Evolutionary conservation across 1,140 invertebrate genomes (phyloP).

Genomic region (Steinernema khuongi): DNA sequence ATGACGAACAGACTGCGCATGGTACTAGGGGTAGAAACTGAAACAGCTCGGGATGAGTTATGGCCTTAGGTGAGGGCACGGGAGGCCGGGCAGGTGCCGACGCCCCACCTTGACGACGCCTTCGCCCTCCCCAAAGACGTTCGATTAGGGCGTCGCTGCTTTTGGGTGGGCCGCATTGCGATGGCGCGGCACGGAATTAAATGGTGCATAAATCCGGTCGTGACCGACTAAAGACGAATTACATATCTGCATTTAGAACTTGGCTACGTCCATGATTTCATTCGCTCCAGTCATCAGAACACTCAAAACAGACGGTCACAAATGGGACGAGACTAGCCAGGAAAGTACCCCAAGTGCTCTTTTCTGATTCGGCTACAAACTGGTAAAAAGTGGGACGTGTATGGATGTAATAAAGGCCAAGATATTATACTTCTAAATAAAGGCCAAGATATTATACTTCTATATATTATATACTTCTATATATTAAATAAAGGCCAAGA

Average conservation of each 20-base stretch:
- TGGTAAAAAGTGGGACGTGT: too few relatives aligned
- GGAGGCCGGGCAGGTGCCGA: background rate
- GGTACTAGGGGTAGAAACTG: background rate
- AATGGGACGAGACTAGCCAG: too few relatives aligned
- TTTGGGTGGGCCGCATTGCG: background rate
- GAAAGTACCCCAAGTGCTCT: too few relatives aligned
- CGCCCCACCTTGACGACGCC: too few relatives aligned
- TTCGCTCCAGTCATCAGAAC: background rate
- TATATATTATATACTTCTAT: too few relatives aligned
- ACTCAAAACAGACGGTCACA: background rate
- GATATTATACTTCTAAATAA: too few relatives aligned
- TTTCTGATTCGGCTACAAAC: too few relatives aligned
- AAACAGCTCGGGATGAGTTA: background rate
- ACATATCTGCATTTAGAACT: slow-evolving; percentile 1
- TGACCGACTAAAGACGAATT: slow-evolving; percentile 10
- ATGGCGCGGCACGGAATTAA: background rate
- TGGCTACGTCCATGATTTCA: background rate
- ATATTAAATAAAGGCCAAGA: too few relatives aligned
- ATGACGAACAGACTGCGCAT: background rate
- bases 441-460: too few relatives aligned
- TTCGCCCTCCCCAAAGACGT: too few relatives aligned
- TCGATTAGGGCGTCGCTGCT: too few relatives aligned
- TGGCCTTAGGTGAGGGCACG: background rate
- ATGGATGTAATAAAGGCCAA: too few relatives aligned
- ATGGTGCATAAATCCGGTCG: slow-evolving; percentile 8